These are phyloP conservation scores for Chloromyia formosa DNA, from an alignment of 2,888 invertebrate species.

Conservation along the genomic window DNA sequence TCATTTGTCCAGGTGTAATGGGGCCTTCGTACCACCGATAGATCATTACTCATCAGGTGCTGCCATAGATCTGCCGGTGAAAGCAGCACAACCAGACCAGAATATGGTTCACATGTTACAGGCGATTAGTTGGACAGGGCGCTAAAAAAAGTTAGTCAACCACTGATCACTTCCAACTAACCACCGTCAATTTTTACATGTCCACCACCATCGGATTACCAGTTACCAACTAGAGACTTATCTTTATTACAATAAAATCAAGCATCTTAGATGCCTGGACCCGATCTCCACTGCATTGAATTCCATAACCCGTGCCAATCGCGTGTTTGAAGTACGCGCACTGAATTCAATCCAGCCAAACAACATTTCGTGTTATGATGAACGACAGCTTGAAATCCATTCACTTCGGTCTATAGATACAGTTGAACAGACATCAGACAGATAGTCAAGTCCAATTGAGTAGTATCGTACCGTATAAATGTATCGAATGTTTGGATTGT, in stretches of 20 bases:
- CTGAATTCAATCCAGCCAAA: constrained; percentile 42
- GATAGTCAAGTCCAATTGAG: neutral
- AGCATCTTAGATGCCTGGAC: neutral
- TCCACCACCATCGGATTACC: too few species aligned
- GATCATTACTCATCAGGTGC: too few species aligned
- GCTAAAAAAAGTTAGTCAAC: too few species aligned
- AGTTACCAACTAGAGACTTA: too few species aligned
- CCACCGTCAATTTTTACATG: too few species aligned
- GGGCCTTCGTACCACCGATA: too few species aligned
- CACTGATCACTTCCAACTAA: too few species aligned
- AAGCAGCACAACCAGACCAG: too few species aligned
- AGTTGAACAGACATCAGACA: neutral
- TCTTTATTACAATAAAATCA: neutral
- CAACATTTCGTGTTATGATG: constrained; percentile 42
- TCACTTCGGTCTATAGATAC: constrained; percentile 2
- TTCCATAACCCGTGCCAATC: constrained; percentile 62
- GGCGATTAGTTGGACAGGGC: too few species aligned
- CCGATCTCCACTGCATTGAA: constrained; percentile 13
- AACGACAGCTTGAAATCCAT: constrained; percentile 35
- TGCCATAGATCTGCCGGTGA: too few species aligned
- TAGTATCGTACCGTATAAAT: neutral
- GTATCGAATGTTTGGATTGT: neutral
- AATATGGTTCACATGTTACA: too few species aligned
- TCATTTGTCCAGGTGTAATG: too few species aligned
- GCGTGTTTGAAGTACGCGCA: constrained; percentile 61